These are phyloP conservation scores for Tragelaphus eurycerus DNA, from an alignment of 2,797 vertebrate genomes.

Conservation along the genomic window DNA sequence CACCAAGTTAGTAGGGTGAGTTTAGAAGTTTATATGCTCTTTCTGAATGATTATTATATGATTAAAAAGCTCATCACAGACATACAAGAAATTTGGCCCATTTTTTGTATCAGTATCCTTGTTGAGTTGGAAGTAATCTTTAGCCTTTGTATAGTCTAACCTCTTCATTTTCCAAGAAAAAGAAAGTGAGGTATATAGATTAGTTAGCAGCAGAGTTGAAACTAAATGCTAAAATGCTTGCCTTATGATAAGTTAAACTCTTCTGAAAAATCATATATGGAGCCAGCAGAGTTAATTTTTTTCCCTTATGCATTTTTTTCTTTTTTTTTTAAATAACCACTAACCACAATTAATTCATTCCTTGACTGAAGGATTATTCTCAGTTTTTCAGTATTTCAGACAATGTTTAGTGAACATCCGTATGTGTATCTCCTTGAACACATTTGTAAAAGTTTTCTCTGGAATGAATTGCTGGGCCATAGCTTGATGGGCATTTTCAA, in stretches of 20 bases:
- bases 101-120: not conserved
- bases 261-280: constrained; percentile 1
- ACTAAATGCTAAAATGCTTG: not conserved
- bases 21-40: not conserved
- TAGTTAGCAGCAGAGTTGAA: not conserved
- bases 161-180: not conserved
- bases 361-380: not conserved
- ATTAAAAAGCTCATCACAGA: constrained; percentile 23
- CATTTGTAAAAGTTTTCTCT: not conserved
- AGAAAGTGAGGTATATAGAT: not conserved
- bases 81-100: not conserved
- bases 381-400: constrained; percentile 39
- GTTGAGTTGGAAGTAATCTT: constrained; percentile 13
- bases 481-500: constrained; percentile 8
- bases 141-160: not conserved
- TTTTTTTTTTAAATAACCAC: not conserved
- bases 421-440: not conserved
- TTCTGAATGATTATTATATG: constrained; percentile 26
- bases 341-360: not conserved
- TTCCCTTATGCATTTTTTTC: not conserved
- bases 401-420: not conserved
- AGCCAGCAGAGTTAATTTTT: not conserved
- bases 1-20: not conserved
- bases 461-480: not conserved
- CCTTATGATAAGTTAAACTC: not conserved